Base-by-base conservation (phyloP, 2,888 invertebrate genomes). In the Arenicola marina region DNA sequence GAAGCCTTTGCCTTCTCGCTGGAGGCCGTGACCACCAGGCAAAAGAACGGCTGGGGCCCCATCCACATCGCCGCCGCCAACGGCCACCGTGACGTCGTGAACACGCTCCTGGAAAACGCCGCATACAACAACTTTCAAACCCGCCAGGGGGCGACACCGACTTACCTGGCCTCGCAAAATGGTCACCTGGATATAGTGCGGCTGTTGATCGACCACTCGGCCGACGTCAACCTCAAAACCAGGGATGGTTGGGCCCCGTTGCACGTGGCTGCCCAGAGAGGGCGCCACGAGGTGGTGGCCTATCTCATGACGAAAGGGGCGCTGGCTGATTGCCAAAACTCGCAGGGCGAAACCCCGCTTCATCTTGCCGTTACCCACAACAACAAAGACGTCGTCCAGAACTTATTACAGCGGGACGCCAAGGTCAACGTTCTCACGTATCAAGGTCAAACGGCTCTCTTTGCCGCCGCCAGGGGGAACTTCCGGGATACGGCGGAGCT, bases 31-130 rank as follows among this genome's bases (percentile, higher is more conserved):
- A 66, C 62, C 24, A 44, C 53, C 31, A 26, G 66, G 4, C 65
- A 66, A 54, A 54, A 45, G 28, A 21, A 32, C 21, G 68, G 66
- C 26, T 68, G 68, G 68, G 61, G 56, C 18, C 68, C 68, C 4
- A 44, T 67, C n/a, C 67, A 67, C 51, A 54, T 56, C 2, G 62
- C 67, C 4, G 56, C 67, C 18, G 62, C 67, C 28, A 53, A 58
- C 33, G 62, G 62, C 4, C 67, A 67, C 34, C 24, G 15, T 7
- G 24, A 59, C 0, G 64, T 59, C 54, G 55, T 65, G 18, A 21
- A 58, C 11, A 33, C 45, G 26, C 64, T 67, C 1, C 53, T 62
- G n/a, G 33, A 55, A 26, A 59, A 54, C 33, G 45, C 48, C 24
- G 60, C 62, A 4, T 62, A 48, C 46, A 26, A 54, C 21, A 60